Evolutionary conservation across 2,113 vertebrate genomes (phyloP).

Genomic region (Microcebus ravelobensis): DNA sequence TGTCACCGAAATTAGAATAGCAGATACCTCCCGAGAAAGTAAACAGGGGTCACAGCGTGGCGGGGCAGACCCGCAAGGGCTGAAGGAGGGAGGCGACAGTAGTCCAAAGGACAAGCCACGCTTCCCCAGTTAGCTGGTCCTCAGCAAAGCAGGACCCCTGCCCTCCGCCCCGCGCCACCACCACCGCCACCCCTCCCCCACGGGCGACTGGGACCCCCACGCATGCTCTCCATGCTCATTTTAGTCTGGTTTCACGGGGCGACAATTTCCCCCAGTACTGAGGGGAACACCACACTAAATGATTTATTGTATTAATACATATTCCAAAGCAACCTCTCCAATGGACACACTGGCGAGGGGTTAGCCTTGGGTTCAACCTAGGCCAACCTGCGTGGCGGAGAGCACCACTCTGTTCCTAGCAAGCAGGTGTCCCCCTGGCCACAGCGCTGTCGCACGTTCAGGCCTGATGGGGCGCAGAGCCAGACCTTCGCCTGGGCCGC

Average conservation of each 20-base stretch:
- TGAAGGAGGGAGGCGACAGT: accelerated
- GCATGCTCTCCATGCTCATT: not conserved
- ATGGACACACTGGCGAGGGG: too few species aligned
- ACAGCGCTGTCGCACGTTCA: not conserved
- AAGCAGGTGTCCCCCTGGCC: too few species aligned
- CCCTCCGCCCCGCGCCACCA: accelerated
- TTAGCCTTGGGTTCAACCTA: not conserved
- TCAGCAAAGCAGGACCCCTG: too few species aligned
- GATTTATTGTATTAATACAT: not conserved
- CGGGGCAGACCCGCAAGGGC: accelerated
- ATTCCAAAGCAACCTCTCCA: not conserved
- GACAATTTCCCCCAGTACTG: too few species aligned
- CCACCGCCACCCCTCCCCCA: not conserved
- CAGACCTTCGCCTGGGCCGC: too few species aligned
- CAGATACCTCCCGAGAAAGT: accelerated
- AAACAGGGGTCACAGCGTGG: accelerated
- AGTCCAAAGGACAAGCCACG: not conserved
- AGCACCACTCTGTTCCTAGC: not conserved
- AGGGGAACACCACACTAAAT: too few species aligned
- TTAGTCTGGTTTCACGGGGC: not conserved
- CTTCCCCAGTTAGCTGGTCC: too few species aligned
- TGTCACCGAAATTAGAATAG: not conserved
- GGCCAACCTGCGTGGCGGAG: not conserved
- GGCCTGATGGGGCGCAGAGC: not conserved
- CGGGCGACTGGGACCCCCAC: too few species aligned